Evolutionary conservation across 1,140 invertebrate genomes (phyloP).

Genomic region (Coboldia fuscipes): DNA sequence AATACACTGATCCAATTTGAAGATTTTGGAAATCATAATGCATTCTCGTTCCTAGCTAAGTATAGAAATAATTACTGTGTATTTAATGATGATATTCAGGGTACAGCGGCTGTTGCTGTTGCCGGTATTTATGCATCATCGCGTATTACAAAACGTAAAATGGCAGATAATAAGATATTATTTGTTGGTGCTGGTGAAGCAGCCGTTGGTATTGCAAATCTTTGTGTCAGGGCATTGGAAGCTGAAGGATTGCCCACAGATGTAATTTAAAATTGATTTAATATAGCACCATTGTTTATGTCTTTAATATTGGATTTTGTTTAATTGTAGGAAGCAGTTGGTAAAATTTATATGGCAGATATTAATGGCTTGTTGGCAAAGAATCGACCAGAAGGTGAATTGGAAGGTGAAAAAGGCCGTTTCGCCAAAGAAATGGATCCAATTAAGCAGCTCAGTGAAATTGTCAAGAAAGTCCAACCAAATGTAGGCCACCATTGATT

Average conservation of each 20-base stretch:
- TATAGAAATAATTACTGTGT: conserved; percentile 76
- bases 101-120: conserved; percentile 81
- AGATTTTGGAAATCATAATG: conserved; percentile 89
- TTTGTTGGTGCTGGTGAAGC: conserved; percentile 88
- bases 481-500: conserved; percentile 9
- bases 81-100: conserved; percentile 93
- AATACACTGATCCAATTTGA: conserved; percentile 86
- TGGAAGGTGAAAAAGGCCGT: conserved; percentile 51
- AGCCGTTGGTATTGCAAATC: conserved; percentile 66
- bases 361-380: conserved; percentile 62
- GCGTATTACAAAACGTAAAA: conserved; percentile 52
- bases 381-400: conserved; percentile 42
- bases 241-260: conserved; percentile 42
- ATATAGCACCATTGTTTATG: not conserved
- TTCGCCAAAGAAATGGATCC: conserved; percentile 68
- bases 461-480: conserved; percentile 68
- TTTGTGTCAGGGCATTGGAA: conserved; percentile 72
- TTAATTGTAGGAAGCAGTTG: conserved; percentile 41
- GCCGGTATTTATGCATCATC: conserved; percentile 71
- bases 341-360: conserved; percentile 77
- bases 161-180: conserved; percentile 64
- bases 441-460: conserved; percentile 50
- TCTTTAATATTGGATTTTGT: not conserved
- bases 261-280: conserved; percentile 14
- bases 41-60: conserved; percentile 73